phyloP scores from a whole-genome alignment of 2,113 vertebrate genomes.

The Cavia porcellus region DNA sequence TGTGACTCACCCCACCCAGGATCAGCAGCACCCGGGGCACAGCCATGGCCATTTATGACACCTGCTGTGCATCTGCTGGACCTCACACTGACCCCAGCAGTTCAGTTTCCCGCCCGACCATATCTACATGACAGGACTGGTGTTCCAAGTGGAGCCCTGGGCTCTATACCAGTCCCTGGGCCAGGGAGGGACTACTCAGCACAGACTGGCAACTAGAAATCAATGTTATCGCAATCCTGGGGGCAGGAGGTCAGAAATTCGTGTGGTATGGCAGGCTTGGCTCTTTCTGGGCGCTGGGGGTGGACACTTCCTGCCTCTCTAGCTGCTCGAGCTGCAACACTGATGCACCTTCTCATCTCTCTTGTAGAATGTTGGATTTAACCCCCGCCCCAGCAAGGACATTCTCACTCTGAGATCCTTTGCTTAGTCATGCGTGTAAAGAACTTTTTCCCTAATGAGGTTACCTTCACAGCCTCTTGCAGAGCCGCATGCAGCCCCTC shows the following conservation, averaged over 20 bases:
- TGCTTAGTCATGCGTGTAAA: background rate
- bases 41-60: background rate
- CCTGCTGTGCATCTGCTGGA: background rate
- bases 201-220: background rate
- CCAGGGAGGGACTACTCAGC: rapidly evolving
- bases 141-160: rapidly evolving
- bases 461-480: background rate
- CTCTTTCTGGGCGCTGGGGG: background rate
- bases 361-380: background rate
- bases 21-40: rapidly evolving
- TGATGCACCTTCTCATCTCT: background rate
- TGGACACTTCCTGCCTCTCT: background rate
- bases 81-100: rapidly evolving
- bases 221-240: rapidly evolving
- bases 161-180: rapidly evolving
- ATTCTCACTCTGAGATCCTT: background rate
- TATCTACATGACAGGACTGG: rapidly evolving
- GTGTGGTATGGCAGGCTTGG: rapidly evolving
- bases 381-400: background rate
- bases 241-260: rapidly evolving
- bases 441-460: background rate
- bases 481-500: rapidly evolving
- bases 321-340: background rate
- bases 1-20: rapidly evolving
- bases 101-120: rapidly evolving